Base-by-base conservation (phyloP, 2,888 invertebrate species). In the Anaspis maculata region DNA sequence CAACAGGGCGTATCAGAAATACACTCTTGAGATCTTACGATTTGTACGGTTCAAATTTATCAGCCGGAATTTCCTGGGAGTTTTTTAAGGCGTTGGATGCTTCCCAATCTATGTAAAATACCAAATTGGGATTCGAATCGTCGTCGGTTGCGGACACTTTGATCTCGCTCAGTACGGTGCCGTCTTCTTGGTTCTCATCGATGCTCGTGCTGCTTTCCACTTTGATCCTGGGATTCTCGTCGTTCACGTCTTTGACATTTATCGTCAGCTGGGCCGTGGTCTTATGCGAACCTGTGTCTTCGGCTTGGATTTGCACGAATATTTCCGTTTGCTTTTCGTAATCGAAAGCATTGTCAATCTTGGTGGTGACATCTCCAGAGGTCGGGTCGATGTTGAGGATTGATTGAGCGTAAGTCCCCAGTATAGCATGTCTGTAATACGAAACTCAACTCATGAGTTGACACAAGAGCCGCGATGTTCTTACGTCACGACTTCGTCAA, bases 141-240 rank as follows among this genome's bases (percentile, higher is more conserved):
- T 71, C 70, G 59, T 78, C 80, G 0, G 63, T 69, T 2, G 73
- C 80, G 3, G 52, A 61, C 38, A 79, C 72, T 48, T 30, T 13
- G 2, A 30, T 48, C 10, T 48, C 51, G 12, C 62, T 59, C 21
- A 78, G 64, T 29, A 49, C 26, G 26, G 53, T 57, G 1, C 66
- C 69, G 5, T 56, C 55, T 1, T 59, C 54, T 1, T 68, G 66
- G 49, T 79, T 77, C 59, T 79, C 80, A 13, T 69, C 59, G 2
- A 79, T 68, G 7, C 5, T 31, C 9, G 16, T 15, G 36, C 13
- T 24, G n/a, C n/a, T n/a, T n/a, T n/a, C n/a, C n/a, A n/a, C n/a
- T n/a, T n/a, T n/a, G 9, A 85, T 69, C 23, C 67, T 69, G 0
- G 86, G 86, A 0, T 76, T 72, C 33, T 79, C 79, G 56, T 86